phyloP scores from a whole-genome alignment of 2,888 invertebrate species.

The Crematogaster levior region DNA sequence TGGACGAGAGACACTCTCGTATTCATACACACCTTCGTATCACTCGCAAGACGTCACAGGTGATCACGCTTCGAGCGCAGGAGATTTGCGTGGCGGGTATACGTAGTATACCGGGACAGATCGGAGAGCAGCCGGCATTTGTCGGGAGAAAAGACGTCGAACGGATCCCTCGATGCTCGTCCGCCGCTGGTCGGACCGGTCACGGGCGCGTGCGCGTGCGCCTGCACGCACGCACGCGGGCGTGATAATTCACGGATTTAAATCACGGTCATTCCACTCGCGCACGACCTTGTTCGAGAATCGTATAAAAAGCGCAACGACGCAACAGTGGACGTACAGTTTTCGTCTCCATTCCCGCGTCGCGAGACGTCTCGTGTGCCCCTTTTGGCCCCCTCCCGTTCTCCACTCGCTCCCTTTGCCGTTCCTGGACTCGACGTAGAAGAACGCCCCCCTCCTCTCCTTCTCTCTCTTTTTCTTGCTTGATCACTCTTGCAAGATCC shows the following conservation, averaged over 20 bases:
- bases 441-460: neutral
- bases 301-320: conserved; percentile 1
- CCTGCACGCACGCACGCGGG: neutral
- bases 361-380: neutral
- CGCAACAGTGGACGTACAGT: neutral
- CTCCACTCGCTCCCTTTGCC: neutral
- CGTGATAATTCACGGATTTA: conserved; percentile 24
- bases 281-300: conserved; percentile 1
- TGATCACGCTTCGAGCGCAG: neutral
- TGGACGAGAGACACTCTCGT: conserved; percentile 2
- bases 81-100: neutral
- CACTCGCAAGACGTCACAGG: neutral
- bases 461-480: neutral
- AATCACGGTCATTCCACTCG: conserved; percentile 40
- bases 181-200: neutral
- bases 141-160: neutral
- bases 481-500: too few species aligned
- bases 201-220: neutral
- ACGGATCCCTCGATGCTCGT: neutral
- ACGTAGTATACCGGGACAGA: neutral
- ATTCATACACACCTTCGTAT: conserved; percentile 21
- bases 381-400: neutral
- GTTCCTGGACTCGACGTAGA: neutral
- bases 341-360: conserved; percentile 1
- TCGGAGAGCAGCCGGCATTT: neutral